These are phyloP conservation scores for Carabus problematicus DNA, from an alignment of 2,888 invertebrate species.

Conservation along the genomic window DNA sequence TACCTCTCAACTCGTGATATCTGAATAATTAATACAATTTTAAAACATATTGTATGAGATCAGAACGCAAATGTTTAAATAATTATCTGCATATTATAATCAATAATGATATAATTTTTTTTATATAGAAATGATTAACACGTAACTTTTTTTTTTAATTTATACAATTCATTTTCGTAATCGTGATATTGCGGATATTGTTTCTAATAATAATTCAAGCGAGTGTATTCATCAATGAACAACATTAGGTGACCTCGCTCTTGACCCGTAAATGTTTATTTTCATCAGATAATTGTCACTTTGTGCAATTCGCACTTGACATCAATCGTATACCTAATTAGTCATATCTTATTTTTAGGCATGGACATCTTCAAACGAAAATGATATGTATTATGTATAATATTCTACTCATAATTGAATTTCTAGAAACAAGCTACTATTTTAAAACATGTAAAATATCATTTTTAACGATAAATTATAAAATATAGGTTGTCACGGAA, in stretches of 20 bases:
- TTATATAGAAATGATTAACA: no score
- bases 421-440: neutral
- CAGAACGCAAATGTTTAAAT: no score
- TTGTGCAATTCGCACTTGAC: neutral
- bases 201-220: neutral
- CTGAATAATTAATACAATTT: no score
- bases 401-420: neutral
- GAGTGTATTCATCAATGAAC: neutral
- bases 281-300: conserved; percentile 18
- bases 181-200: no score
- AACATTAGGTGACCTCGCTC: conserved; percentile 29
- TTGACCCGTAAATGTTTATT: conserved; percentile 30
- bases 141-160: no score
- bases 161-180: no score
- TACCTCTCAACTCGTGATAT: no score
- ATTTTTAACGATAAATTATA: no score
- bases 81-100: no score
- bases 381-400: neutral
- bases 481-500: no score
- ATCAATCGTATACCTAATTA: neutral
- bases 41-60: no score
- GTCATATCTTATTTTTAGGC: neutral
- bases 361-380: neutral
- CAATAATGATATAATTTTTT: no score
- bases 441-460: neutral